Percentiles rank a stretch among this genome's conserved stretches.
Conservation (phyloP, 1,140 invertebrate genomes). For the Mamestra configurata region DNA sequence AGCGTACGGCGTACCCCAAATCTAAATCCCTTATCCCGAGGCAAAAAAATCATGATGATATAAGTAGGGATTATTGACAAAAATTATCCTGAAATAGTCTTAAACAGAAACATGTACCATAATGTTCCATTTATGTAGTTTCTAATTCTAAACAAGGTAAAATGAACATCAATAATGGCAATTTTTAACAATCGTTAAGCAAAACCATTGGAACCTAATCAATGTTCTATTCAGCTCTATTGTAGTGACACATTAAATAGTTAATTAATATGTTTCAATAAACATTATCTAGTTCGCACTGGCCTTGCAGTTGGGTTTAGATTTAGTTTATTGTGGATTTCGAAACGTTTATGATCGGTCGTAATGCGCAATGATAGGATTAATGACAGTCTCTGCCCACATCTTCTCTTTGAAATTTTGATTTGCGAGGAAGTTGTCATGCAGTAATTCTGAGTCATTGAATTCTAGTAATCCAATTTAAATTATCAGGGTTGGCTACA, state of each 20-base stretch:
- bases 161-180: too few species aligned
- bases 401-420: conserved; percentile 11
- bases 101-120: too few species aligned
- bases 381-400: conserved; percentile 14
- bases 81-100: too few species aligned
- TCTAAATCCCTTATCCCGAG: too few species aligned
- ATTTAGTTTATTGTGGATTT: conserved; percentile 10
- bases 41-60: too few species aligned
- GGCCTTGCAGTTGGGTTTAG: background rate
- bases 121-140: too few species aligned
- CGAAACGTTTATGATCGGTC: conserved; percentile 19
- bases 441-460: background rate
- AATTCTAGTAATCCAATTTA: background rate
- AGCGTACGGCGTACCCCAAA: too few species aligned
- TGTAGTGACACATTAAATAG: background rate
- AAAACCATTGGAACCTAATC: background rate
- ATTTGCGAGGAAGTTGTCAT: background rate
- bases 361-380: conserved; percentile 26
- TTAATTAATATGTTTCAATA: background rate
- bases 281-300: background rate
- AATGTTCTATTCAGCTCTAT: background rate
- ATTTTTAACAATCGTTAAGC: too few species aligned
- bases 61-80: too few species aligned
- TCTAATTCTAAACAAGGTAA: too few species aligned
- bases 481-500: background rate